Base-by-base conservation (phyloP, 2,113 vertebrate species). In the Lasiurus borealis region DNA sequence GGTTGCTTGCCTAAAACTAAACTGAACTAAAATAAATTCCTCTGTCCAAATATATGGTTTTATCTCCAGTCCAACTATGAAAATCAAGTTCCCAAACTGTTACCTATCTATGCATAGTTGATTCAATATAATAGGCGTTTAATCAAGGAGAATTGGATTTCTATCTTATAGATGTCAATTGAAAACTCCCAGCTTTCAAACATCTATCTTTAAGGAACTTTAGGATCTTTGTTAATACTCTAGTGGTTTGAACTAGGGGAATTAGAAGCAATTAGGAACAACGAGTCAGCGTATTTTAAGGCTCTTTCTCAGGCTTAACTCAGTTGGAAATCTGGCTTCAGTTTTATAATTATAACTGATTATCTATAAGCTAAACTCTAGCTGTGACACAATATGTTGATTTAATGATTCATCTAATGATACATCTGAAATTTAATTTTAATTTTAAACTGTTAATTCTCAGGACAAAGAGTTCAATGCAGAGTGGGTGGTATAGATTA, bases 1-100 rank as follows among this genome's bases (percentile, higher is more conserved):
- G 90, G n/a, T 34, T 94, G 66, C n/a, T 92, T 95, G 36, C 25
- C 57, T 64, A 93, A 90, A 96, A 54, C 62, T 93, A 78, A 88
- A 44, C 13, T 36, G 85, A 88, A 13, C 14, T 19, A 77, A 54
- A 34, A 84, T 75, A 46, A 3, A 78, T 76, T 3, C 4, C 5
- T 73, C 23, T 85, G 13, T 59, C 3, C 8, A 88, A 10, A 59
- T 72, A 34, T 14, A 44, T 13, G 11, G 4, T 83, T 87, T 96
- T 92, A 72, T 77, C 14, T 48, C 25, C 23, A 52, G 1, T 6
- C 1, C 21, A 72, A 19, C 14, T 57, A 9, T 90, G 36, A 90
- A 59, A 44, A 90, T 88, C 15, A 16, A 82, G 7, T 89, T 87
- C 21, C 57, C 9, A 54, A 93, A 46, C 62, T 93, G 27, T 14